Conservation (phyloP, 2,113 vertebrate species). For the Chascanopsetta lugubris region DNA sequence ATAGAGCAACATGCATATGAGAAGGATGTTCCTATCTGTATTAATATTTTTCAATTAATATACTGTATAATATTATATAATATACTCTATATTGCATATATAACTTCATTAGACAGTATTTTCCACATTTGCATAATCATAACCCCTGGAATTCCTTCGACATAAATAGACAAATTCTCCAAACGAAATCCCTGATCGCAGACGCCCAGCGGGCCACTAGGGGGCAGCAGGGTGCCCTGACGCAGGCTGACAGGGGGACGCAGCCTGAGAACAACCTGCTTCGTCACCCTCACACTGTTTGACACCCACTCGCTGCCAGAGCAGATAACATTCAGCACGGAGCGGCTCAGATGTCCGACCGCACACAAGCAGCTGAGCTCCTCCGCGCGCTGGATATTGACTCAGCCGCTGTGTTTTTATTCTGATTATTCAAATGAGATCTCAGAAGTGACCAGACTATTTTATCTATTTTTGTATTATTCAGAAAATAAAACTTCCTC, state of each 20-base stretch:
- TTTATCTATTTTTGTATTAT: too few relatives aligned
- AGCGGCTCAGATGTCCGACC: conserved; percentile 20
- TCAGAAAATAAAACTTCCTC: neutral
- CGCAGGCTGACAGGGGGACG: conserved; percentile 42
- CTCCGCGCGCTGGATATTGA: conserved; percentile 1
- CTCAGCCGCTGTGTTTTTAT: neutral
- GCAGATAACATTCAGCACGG: conserved; percentile 39
- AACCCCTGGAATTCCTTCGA: too few relatives aligned
- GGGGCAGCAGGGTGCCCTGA: conserved; percentile 19
- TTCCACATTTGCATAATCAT: too few relatives aligned
- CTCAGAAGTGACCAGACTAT: conserved; percentile 6
- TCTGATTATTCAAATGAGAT: neutral
- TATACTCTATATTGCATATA: too few relatives aligned
- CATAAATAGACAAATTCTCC: too few relatives aligned
- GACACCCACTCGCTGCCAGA: conserved; percentile 52
- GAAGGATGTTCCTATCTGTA: too few relatives aligned
- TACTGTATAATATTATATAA: too few relatives aligned
- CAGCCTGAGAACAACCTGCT: conserved; percentile 33
- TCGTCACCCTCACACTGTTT: conserved; percentile 32
- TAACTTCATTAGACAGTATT: too few relatives aligned
- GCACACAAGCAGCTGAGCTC: conserved; percentile 22
- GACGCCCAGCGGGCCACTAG: conserved; percentile 16
- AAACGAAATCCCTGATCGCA: conserved; percentile 33
- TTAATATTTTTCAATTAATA: too few relatives aligned
- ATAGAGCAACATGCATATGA: too few relatives aligned